Conservation (phyloP, 2,113 vertebrate species). For the Bucco capensis region DNA sequence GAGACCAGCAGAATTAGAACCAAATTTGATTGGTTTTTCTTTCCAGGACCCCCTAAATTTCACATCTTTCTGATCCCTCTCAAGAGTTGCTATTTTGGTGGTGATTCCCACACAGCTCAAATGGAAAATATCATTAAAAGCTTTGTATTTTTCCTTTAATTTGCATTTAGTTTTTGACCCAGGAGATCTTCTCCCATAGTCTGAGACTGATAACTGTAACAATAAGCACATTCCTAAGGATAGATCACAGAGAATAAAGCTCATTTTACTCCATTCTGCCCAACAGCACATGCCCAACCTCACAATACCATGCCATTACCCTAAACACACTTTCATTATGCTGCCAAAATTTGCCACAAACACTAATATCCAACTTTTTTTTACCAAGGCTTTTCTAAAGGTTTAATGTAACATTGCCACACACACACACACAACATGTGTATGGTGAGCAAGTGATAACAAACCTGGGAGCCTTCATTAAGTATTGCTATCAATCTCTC, state of each 20-base stretch:
- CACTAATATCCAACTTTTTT: conserved; percentile 30
- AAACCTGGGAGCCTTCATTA: conserved; percentile 63
- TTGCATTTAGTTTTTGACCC: conserved; percentile 36
- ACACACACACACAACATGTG: background rate
- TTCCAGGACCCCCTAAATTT: background rate
- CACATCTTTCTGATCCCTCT: background rate
- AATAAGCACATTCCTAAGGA: conserved; percentile 19
- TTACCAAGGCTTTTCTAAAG: background rate
- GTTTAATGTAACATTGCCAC: conserved; percentile 43
- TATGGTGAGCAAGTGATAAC: conserved; percentile 58
- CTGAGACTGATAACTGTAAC: conserved; percentile 18
- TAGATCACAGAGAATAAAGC: background rate
- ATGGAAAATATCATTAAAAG: conserved; percentile 36
- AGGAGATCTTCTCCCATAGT: conserved; percentile 44
- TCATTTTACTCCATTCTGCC: background rate
- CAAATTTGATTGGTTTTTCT: background rate
- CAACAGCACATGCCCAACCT: background rate
- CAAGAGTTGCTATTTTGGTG: conserved; percentile 14
- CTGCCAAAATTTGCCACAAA: conserved; percentile 32
- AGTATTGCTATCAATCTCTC: conserved; percentile 66
- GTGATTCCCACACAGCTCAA: conserved; percentile 23
- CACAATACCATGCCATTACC: background rate
- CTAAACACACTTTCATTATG: background rate
- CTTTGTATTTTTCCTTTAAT: background rate
- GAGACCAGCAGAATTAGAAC: background rate